Conservation (phyloP, 2,797 vertebrate species). For the Phaenicophaeus curvirostris region DNA sequence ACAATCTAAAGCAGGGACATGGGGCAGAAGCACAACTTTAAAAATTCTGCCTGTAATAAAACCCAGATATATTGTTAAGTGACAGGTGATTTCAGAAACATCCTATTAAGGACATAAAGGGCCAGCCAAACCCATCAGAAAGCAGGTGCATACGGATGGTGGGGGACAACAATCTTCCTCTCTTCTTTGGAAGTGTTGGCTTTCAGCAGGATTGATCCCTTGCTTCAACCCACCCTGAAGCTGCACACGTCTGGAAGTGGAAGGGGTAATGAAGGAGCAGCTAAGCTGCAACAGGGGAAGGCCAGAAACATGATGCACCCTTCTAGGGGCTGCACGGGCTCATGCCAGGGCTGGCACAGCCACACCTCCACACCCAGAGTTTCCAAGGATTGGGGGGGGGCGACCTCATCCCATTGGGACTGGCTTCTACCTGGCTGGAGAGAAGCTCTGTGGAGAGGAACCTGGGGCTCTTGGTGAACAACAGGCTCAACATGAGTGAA, state of each 20-base stretch:
- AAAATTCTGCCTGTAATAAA: neutral
- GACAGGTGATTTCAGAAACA: neutral
- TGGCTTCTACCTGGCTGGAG: too few species aligned
- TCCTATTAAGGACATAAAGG: neutral
- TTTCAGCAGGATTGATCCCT: neutral
- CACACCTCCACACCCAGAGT: fast-evolving
- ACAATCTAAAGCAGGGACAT: neutral
- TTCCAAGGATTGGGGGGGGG: too few species aligned
- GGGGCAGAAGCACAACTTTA: neutral
- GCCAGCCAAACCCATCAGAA: neutral
- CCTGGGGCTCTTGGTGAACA: too few species aligned
- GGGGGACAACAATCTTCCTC: neutral
- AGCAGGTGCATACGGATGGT: fast-evolving
- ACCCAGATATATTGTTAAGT: neutral
- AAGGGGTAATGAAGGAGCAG: neutral
- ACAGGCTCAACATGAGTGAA: too few species aligned
- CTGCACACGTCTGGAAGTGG: neutral
- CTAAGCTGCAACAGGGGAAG: neutral
- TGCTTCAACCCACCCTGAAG: neutral
- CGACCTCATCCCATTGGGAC: neutral
- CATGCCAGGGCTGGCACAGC: fast-evolving
- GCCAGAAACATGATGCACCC: neutral
- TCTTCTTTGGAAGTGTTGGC: neutral
- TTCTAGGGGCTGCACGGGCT: neutral
- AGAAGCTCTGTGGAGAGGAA: too few species aligned